Conservation (phyloP, 2,797 vertebrate species). For the Notolepis coatsorum region DNA sequence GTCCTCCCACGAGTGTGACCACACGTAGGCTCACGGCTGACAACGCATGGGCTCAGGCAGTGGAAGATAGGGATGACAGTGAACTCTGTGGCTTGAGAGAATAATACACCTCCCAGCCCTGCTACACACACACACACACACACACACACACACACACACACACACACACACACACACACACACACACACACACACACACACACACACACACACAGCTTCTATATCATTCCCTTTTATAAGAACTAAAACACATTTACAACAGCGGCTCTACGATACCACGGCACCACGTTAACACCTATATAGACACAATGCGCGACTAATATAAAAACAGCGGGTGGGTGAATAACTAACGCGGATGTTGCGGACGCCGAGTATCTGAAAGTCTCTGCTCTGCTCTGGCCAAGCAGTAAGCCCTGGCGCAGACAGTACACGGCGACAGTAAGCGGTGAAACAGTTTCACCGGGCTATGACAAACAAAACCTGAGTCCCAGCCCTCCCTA, state of each 20-base stretch:
- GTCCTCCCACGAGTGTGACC: constrained; percentile 39
- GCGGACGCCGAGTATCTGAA: constrained; percentile 11
- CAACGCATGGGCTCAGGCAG: constrained; percentile 45
- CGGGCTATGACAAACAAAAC: constrained; percentile 32
- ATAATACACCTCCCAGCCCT: constrained; percentile 38
- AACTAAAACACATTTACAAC: too few species aligned
- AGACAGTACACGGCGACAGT: too few species aligned
- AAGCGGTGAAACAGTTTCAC: background rate
- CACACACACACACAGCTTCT: too few species aligned
- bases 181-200: background rate
- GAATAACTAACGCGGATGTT: too few species aligned
- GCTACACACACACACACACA: constrained; percentile 27
- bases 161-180: background rate
- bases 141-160: background rate
- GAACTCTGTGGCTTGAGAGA: constrained; percentile 54
- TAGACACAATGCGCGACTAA: constrained; percentile 17
- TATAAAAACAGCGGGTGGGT: constrained; percentile 12
- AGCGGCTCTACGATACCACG: too few species aligned
- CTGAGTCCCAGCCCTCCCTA: background rate
- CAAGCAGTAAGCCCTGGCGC: too few species aligned
- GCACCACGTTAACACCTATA: too few species aligned
- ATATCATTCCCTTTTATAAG: too few species aligned
- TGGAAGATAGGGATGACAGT: constrained; percentile 35
- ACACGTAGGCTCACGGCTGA: constrained; percentile 45
- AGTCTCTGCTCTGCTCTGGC: constrained; percentile 28